Percentiles rank a stretch among this genome's conserved stretches.
These are phyloP conservation scores for Lycodopsis pacificus DNA, from an alignment of 2,797 vertebrate genomes.

Conservation along the genomic window DNA sequence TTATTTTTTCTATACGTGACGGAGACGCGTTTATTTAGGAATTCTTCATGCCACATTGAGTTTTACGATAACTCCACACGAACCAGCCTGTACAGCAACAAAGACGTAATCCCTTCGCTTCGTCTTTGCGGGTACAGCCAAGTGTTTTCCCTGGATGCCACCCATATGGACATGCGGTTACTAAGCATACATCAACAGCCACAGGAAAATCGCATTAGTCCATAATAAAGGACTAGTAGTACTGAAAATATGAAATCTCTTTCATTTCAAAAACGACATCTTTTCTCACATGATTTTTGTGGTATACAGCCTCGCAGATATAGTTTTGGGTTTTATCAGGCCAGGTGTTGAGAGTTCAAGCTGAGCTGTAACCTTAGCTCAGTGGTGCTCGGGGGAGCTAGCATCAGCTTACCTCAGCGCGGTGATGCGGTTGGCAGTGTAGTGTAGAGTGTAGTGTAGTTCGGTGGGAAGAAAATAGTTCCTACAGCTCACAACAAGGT, in stretches of 20 bases:
- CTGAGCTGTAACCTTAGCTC: too few species aligned
- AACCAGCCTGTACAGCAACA: background rate
- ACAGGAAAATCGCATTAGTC: slow-evolving; percentile 30
- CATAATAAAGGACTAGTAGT: background rate
- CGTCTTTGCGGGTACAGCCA: background rate
- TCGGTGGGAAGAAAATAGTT: background rate
- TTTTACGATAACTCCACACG: background rate
- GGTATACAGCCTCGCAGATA: too few species aligned
- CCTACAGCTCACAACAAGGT: background rate
- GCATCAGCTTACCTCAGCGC: too few species aligned
- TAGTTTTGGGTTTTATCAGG: too few species aligned
- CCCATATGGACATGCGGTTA: slow-evolving; percentile 11
- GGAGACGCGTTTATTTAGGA: slow-evolving; percentile 4
- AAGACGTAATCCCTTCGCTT: slow-evolving; percentile 2
- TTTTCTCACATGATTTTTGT: too few species aligned
- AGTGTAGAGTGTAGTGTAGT: too few species aligned
- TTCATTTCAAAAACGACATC: too few species aligned
- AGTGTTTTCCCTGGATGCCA: slow-evolving; percentile 1
- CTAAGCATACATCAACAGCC: slow-evolving; percentile 38
- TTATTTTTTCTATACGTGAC: background rate
- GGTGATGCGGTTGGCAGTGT: too few species aligned
- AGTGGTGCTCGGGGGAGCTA: too few species aligned
- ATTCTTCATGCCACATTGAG: background rate
- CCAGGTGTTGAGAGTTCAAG: too few species aligned
- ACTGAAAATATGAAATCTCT: too few species aligned